Evolutionary conservation across 2,113 vertebrate genomes (phyloP).

Genomic region (Amphiprion ocellaris): DNA sequence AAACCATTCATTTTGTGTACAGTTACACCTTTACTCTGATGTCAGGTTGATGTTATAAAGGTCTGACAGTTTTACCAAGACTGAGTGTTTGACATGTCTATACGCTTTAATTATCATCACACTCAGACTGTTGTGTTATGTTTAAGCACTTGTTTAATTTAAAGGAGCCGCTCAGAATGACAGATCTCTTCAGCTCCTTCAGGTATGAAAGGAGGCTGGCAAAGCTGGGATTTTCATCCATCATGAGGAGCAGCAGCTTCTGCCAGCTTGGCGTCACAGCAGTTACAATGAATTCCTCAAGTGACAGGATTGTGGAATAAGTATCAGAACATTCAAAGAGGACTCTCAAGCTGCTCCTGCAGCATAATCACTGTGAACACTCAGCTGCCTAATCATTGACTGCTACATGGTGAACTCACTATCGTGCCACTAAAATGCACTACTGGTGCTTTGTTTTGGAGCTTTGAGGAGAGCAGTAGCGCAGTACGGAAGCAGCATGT

Average conservation of each 20-base stretch:
- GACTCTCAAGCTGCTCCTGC: not conserved
- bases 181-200: not conserved
- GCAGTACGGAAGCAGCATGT: not conserved
- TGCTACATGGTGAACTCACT: no score
- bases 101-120: no score
- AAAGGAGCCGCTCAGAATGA: no score
- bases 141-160: no score
- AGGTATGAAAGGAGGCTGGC: constrained; percentile 1
- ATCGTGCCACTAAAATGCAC: not conserved
- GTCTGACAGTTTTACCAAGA: no score
- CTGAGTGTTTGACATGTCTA: no score
- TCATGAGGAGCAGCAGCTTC: not conserved
- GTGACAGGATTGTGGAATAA: not conserved
- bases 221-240: not conserved
- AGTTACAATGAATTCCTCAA: not conserved
- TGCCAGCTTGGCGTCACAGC: constrained; percentile 1
- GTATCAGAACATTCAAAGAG: constrained; percentile 8
- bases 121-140: no score
- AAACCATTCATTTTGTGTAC: no score
- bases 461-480: not conserved
- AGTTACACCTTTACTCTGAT: no score
- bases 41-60: no score
- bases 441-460: not conserved
- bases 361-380: not conserved
- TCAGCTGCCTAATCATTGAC: not conserved